phyloP scores from a whole-genome alignment of 2,797 vertebrate species.

The Scyliorhinus canicula region DNA sequence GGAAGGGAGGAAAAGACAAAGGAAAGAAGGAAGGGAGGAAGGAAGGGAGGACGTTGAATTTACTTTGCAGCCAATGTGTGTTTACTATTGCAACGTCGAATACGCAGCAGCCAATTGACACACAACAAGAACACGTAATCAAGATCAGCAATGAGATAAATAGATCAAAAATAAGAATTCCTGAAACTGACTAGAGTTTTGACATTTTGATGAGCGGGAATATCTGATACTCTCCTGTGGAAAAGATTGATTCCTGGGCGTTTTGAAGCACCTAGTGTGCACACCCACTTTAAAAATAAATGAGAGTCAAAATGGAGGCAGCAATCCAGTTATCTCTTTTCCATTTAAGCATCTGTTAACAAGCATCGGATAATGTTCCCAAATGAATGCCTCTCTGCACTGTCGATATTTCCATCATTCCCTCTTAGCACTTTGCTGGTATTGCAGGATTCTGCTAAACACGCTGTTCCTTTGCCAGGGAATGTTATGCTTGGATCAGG shows the following conservation, averaged over 20 bases:
- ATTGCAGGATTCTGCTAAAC: not conserved
- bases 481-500: not conserved
- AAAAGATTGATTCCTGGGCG: not conserved
- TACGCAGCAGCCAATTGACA: not conserved
- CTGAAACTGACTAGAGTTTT: not conserved
- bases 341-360: not conserved
- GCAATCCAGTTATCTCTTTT: not conserved
- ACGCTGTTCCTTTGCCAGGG: not conserved
- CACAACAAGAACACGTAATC: not conserved
- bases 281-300: not conserved
- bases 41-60: not conserved
- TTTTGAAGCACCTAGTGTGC: not conserved
- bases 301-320: not conserved
- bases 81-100: not conserved
- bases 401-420: not conserved
- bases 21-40: not conserved
- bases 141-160: not conserved
- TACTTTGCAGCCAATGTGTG: not conserved
- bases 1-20: not conserved
- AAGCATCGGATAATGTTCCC: not conserved
- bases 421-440: not conserved
- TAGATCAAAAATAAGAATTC: not conserved
- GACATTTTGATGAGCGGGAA: not conserved
- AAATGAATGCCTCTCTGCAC: not conserved
- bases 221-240: not conserved